Evolutionary conservation across 2,797 vertebrate genomes (phyloP), one percentile per base, ranked within the genome.

Genomic region (Peromyscus aztecus): DNA sequence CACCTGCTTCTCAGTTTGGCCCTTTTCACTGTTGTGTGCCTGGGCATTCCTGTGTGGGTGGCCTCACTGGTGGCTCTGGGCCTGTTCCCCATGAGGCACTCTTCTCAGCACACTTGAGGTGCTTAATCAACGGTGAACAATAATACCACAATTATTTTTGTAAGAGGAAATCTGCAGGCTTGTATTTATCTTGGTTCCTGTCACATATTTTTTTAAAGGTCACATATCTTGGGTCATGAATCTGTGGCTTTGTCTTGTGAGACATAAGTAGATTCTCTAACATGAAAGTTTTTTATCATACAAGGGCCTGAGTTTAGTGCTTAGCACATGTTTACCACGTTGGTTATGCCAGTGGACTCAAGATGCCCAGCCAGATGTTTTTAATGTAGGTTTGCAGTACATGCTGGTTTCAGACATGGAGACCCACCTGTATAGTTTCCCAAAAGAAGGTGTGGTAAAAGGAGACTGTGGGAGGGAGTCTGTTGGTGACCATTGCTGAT

Each of bases 131-230:
- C 16, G 63, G 40, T 81, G 83, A 94, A 89, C 27, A 46, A 46
- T 89, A 77, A 91, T 37, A 40, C 81, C 61, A 27, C n/a, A 69
- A 55, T 96, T 63, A 75, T 78, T 96, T 57, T 91, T 37, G 40
- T 95, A 94, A 91, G 49, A 97, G 95, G 90, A 96, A 96, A 91
- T 87, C 59, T 94, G 73, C 49, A 93, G 67, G 55, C 43, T 76
- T 65, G 63, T 89, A 19, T 97, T 96, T 97, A 75, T 84, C 86
- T 92, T 86, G 77, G 71, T 90, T 95, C 67, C 73, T 91, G 52
- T 90, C 59, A 43, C 78, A 75, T 2, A 78, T 37, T 67, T 76
- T 55, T 27, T 73, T 52, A 52, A 97, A 95, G 90, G 82, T 88
- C 95, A 86, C 85, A 86, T 76, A 80, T 89, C 57, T 81, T 52